Evolutionary conservation across 2,113 vertebrate genomes (phyloP).

Genomic region (Nannobrachium achirus): DNA sequence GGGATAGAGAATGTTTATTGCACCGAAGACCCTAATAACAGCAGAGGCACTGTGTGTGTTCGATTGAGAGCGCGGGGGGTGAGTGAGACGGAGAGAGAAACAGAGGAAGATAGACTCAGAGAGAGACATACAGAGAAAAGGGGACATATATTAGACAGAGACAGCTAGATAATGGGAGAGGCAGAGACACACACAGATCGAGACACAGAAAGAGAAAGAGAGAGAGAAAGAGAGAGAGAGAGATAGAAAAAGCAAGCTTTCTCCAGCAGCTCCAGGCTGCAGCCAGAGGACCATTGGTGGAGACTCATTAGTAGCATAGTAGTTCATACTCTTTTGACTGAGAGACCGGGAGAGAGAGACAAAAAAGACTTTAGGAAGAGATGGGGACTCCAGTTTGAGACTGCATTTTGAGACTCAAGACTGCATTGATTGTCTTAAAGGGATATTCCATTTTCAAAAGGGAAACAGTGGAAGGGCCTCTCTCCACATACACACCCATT

Average conservation of each 20-base stretch:
- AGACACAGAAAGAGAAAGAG: not conserved
- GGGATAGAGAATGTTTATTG: slow-evolving; percentile 11
- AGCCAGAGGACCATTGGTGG: not conserved
- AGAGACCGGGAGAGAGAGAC: not conserved
- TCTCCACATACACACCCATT: too few species aligned
- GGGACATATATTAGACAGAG: too few species aligned
- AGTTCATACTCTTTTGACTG: not conserved
- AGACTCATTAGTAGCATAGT: not conserved
- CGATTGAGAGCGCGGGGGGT: too few species aligned
- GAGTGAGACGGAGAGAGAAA: not conserved
- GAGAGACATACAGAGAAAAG: not conserved
- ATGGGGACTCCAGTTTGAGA: not conserved
- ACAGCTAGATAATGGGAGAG: not conserved
- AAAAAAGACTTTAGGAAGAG: not conserved
- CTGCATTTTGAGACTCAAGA: too few species aligned
- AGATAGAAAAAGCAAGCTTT: not conserved
- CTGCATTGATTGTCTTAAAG: too few species aligned
- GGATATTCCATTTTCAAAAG: too few species aligned
- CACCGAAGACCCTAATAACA: not conserved
- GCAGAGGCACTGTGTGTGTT: too few species aligned
- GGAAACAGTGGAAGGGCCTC: too few species aligned
- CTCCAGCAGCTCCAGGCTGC: not conserved
- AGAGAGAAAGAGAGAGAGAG: not conserved
- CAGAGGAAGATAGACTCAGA: not conserved
- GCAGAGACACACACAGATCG: not conserved